A percentile compares a stretch with the other conserved stretches of the same genome.
phyloP scores from a whole-genome alignment of 2,888 invertebrate species.

The Drosophila nr. perissopoda region DNA sequence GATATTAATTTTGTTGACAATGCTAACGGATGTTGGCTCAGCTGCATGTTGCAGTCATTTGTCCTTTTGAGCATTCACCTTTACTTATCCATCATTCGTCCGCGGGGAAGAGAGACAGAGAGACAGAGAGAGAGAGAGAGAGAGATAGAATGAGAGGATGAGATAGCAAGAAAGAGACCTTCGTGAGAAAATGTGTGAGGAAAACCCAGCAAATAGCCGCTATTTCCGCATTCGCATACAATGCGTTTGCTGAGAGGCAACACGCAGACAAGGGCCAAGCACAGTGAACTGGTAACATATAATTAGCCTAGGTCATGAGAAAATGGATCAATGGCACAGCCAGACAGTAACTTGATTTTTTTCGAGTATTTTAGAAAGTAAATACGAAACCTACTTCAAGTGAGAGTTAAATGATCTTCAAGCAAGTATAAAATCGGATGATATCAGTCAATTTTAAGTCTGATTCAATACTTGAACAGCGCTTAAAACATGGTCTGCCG shows the following conservation, averaged over 20 bases:
- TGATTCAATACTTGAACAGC: neutral
- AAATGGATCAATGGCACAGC: slow-evolving; percentile 37
- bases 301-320: slow-evolving; percentile 21
- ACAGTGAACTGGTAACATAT: slow-evolving; percentile 9
- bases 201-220: slow-evolving; percentile 17
- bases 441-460: neutral
- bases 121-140: neutral
- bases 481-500: neutral
- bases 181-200: slow-evolving; percentile 68
- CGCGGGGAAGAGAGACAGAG: neutral
- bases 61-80: slow-evolving; percentile 52
- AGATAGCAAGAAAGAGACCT: slow-evolving; percentile 13
- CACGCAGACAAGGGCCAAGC: slow-evolving; percentile 16
- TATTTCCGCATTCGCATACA: slow-evolving; percentile 9
- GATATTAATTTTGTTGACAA: slow-evolving; percentile 68
- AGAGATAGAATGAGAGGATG: neutral
- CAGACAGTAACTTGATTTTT: neutral
- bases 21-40: slow-evolving; percentile 73
- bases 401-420: neutral
- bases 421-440: neutral
- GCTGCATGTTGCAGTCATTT: slow-evolving; percentile 70
- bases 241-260: slow-evolving; percentile 3
- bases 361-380: neutral
- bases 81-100: slow-evolving; percentile 20
- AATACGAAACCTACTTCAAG: neutral